phyloP scores from a whole-genome alignment of 92 coral and sea anemone species.

The Heliopora coerulea region DNA sequence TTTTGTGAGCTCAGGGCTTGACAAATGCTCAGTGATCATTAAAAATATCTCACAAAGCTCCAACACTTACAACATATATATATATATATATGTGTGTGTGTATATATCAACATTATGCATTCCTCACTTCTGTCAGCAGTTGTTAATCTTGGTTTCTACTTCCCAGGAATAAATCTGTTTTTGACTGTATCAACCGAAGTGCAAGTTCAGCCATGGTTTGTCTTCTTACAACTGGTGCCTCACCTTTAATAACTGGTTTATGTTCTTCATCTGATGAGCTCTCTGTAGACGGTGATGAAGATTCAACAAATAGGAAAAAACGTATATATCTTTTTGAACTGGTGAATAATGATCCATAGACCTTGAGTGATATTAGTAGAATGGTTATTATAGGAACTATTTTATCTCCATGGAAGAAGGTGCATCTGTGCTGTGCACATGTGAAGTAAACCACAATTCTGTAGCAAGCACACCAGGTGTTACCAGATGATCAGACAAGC shows the following conservation, averaged over 20 bases:
- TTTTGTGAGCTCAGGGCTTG: too few relatives aligned
- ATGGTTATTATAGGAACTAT: neutral
- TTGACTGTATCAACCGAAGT: constrained; percentile 23
- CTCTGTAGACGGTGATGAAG: constrained; percentile 89
- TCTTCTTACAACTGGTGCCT: constrained; percentile 40
- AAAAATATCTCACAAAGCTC: too few relatives aligned
- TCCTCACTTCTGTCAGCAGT: too few relatives aligned
- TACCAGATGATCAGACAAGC: too few relatives aligned
- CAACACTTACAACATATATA: too few relatives aligned
- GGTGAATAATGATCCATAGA: constrained; percentile 71
- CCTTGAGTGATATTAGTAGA: neutral
- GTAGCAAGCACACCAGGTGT: too few relatives aligned
- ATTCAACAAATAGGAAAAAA: constrained; percentile 99
- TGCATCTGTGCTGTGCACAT: too few relatives aligned
- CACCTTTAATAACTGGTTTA: constrained; percentile 15
- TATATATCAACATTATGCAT: too few relatives aligned
- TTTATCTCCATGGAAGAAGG: neutral
- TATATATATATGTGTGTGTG: too few relatives aligned
- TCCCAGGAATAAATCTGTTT: constrained; percentile 28
- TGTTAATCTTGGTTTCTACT: constrained; percentile 19
- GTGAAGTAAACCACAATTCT: too few relatives aligned
- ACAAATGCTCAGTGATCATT: too few relatives aligned
- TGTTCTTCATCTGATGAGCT: constrained; percentile 69
- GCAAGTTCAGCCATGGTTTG: constrained; percentile 13
- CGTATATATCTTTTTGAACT: constrained; percentile 80